phyloP scores from a whole-genome alignment of 2,797 vertebrate species.

The Pantherophis vulpinus region DNA sequence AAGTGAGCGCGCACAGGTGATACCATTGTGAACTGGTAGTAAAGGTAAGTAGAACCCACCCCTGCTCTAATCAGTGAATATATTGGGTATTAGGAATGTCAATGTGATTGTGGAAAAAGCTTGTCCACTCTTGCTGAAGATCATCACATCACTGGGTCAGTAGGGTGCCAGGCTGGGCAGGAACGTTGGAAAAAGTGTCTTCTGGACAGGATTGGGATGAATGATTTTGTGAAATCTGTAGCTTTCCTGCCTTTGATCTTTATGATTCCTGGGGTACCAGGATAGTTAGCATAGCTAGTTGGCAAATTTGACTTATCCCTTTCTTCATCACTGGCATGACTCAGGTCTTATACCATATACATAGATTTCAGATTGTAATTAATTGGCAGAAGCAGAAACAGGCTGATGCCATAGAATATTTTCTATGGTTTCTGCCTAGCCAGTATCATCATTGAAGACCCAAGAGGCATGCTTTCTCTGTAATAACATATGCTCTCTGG shows the following conservation, averaged over 20 bases:
- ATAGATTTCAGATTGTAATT: neutral
- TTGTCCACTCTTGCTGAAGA: neutral
- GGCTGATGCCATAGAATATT: neutral
- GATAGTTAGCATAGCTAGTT: neutral
- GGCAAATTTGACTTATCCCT: neutral
- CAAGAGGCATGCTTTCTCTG: neutral
- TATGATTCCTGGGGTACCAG: neutral
- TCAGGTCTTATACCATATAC: neutral
- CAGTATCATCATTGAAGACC: neutral
- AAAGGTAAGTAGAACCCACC: too few relatives aligned
- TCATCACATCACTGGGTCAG: neutral
- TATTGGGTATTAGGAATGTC: neutral
- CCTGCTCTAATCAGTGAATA: neutral
- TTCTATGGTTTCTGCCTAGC: neutral
- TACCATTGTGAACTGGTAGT: too few relatives aligned
- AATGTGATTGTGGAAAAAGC: neutral
- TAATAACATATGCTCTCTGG: neutral
- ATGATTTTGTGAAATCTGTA: neutral
- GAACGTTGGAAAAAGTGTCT: neutral
- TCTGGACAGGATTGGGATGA: neutral
- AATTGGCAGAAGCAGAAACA: neutral
- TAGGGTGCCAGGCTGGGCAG: neutral
- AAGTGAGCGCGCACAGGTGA: too few relatives aligned
- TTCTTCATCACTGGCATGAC: neutral
- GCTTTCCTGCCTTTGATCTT: neutral